These are phyloP conservation scores for Mycalesis mineus DNA, from an alignment of 2,888 invertebrate genomes.

Conservation along the genomic window DNA sequence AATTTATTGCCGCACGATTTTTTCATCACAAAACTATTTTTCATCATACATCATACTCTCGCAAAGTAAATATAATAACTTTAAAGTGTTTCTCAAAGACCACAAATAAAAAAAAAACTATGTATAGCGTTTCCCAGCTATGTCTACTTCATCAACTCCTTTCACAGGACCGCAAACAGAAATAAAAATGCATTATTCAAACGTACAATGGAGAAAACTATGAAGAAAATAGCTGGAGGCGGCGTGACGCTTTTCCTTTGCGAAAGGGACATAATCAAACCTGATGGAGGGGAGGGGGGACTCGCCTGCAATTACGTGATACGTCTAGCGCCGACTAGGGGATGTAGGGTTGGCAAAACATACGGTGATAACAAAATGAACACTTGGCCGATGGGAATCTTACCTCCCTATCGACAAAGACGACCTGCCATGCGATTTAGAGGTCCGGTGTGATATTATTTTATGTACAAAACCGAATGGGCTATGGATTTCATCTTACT, in stretches of 20 bases:
- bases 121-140: not conserved
- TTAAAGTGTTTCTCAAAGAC: not conserved
- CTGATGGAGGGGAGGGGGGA: conserved; percentile 24
- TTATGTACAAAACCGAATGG: too few species aligned
- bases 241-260: conserved; percentile 10
- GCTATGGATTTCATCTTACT: too few species aligned
- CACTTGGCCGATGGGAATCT: too few species aligned
- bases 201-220: conserved; percentile 4
- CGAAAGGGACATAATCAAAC: conserved; percentile 26
- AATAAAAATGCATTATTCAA: conserved; percentile 4
- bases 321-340: conserved; percentile 21
- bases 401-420: too few species aligned
- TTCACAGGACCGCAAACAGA: not conserved
- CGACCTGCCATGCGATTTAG: too few species aligned
- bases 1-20: too few species aligned
- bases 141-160: not conserved
- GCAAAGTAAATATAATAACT: too few species aligned
- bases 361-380: too few species aligned
- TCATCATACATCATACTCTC: too few species aligned
- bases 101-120: not conserved
- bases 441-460: too few species aligned
- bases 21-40: too few species aligned
- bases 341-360: not conserved
- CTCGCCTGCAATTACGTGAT: conserved; percentile 23
- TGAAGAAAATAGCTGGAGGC: conserved; percentile 19